phyloP scores from a whole-genome alignment of 2,797 vertebrate genomes.

The Protonibea diacanthus region DNA sequence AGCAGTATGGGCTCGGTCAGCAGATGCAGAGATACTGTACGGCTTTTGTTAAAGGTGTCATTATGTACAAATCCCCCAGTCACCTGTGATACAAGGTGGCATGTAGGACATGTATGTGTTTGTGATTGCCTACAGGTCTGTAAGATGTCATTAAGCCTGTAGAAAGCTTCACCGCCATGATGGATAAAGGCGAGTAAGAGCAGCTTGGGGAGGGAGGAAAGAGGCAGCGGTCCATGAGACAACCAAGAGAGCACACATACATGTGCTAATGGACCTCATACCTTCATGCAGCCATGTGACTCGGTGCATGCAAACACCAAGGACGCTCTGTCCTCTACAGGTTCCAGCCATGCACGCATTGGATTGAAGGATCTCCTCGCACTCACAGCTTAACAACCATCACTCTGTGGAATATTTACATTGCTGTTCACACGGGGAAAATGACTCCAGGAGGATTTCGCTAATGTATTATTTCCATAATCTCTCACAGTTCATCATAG shows the following conservation, averaged over 20 bases:
- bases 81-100: constrained; percentile 42
- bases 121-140: constrained; percentile 15
- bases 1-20: constrained; percentile 30
- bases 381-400: constrained; percentile 22
- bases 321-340: constrained; percentile 74
- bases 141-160: constrained; percentile 47
- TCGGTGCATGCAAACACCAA: constrained; percentile 61
- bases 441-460: constrained; percentile 54
- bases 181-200: constrained; percentile 42
- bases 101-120: constrained; percentile 21
- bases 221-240: constrained; percentile 43
- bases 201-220: constrained; percentile 47
- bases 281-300: constrained; percentile 67
- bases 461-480: constrained; percentile 57
- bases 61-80: constrained; percentile 28
- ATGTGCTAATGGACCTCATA: constrained; percentile 59
- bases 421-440: constrained; percentile 22
- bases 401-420: constrained; percentile 56
- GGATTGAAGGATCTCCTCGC: constrained; percentile 34
- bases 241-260: constrained; percentile 30
- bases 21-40: constrained; percentile 37
- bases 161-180: constrained; percentile 42
- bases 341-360: constrained; percentile 20
- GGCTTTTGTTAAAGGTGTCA: constrained; percentile 15
- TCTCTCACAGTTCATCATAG: constrained; percentile 49